Evolutionary conservation across 2,113 vertebrate species (phyloP), one percentile per base, ranked within the genome.

Genomic region (Nothoprocta perdicaria): DNA sequence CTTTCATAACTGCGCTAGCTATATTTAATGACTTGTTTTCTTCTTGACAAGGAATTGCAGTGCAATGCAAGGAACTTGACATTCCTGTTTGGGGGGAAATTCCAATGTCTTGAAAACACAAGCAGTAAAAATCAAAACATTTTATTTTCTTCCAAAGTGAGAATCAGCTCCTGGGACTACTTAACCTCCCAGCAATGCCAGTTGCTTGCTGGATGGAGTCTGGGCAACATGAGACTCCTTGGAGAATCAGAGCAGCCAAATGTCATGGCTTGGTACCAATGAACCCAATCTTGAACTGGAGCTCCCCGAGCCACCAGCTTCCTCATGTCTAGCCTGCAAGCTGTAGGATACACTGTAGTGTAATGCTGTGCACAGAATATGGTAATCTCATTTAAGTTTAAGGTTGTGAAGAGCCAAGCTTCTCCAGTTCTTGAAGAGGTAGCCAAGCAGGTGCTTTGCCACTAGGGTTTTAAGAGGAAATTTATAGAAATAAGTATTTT

Each of bases 401-500:
- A 66, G 52, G 29, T 22, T 14, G 14, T 18, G 27, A 33, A 52
- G 86, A 29, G 8, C 6, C 16, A 29, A 75, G 67, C 2, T 61
- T 73, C 79, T 57, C 17, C 62, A 71, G 60, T 5, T 35, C 12
- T 60, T 2, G 0, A 29, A 79, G 73, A 84, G 5, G 48, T 17
- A 82, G 9, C 31, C 84, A 57, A 52, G 27, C 18, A 61, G 57
- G 27, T 33, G 35, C 16, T 24, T 27, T 73, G 43, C 38, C 43
- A 22, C 52, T 62, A 38, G 23, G 11, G 31, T 77, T 53, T 40
- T 46, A 38, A 55, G 75, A 3, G 50, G 43, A 81, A 8, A 15
- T 68, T 73, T 81, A 35, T 90, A 81, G 65, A 84, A 81, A 77
- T 53, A 68, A 48, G 7, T 26, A 18, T 26, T 16, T 69, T 81